These are phyloP conservation scores for Catharus minimus DNA, from an alignment of 2,113 vertebrate species.

Conservation along the genomic window DNA sequence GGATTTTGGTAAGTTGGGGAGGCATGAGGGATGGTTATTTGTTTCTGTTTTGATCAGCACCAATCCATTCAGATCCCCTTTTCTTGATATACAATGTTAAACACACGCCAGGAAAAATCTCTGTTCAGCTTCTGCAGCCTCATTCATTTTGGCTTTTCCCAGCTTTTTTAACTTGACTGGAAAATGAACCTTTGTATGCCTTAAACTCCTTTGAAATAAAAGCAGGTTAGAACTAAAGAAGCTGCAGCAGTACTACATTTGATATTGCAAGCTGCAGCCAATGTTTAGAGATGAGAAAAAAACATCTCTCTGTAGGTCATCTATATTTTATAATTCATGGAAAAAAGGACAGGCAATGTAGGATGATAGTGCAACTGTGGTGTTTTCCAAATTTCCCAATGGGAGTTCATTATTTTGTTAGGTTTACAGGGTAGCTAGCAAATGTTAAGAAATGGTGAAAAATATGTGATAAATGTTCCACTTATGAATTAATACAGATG, in stretches of 20 bases:
- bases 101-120: background rate
- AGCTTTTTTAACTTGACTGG: background rate
- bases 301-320: background rate
- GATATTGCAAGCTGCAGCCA: background rate
- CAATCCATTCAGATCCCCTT: background rate
- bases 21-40: background rate
- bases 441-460: background rate
- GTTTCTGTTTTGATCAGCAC: background rate
- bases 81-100: background rate
- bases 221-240: background rate
- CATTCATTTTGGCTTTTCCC: background rate
- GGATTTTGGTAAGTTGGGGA: background rate
- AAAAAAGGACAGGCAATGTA: background rate
- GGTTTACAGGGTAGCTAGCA: background rate
- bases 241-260: background rate
- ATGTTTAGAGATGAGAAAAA: background rate
- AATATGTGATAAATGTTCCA: background rate
- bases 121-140: background rate
- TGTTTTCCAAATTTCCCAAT: background rate
- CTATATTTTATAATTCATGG: background rate
- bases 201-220: background rate
- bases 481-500: background rate
- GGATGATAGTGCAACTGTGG: background rate
- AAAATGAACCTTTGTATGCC: background rate
- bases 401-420: slow-evolving; percentile 1